Evolutionary conservation across 53 echinoderm and acorn worm species (phyloP).

Genomic region (Holothuria leucospilota): DNA sequence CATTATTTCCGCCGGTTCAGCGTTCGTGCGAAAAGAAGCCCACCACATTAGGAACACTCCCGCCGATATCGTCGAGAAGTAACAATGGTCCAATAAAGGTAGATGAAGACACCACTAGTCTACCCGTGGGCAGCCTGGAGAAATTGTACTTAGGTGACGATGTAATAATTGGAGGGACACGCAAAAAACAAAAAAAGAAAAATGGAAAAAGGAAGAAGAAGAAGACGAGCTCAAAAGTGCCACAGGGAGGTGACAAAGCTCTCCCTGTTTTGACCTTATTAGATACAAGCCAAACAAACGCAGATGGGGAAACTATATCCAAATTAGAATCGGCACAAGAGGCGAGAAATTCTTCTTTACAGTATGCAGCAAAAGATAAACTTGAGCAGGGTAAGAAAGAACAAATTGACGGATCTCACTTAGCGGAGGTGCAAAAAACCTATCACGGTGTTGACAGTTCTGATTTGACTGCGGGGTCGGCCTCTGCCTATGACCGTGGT

Average conservation of each 20-base stretch:
- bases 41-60: constrained; percentile 38
- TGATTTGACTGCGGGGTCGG: constrained; percentile 2
- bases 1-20: too few relatives aligned
- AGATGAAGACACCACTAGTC: constrained; percentile 14
- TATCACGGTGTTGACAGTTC: not conserved
- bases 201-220: not conserved
- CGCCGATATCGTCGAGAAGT: constrained; percentile 71
- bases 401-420: not conserved
- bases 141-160: constrained; percentile 44
- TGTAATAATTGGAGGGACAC: constrained; percentile 33
- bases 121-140: constrained; percentile 32
- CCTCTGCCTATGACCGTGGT: not conserved
- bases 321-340: constrained; percentile 32
- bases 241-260: not conserved
- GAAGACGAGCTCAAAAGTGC: not conserved
- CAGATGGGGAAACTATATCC: not conserved
- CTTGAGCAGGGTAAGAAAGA: not conserved
- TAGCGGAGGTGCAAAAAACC: not conserved
- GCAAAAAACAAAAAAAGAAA: constrained; percentile 29
- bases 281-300: not conserved
- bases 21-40: too few relatives aligned
- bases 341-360: constrained; percentile 10
- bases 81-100: constrained; percentile 74
- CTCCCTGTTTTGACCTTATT: constrained; percentile 18
- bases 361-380: constrained; percentile 18